Conservation (phyloP, 2,797 vertebrate species). For the Trachurus trachurus region DNA sequence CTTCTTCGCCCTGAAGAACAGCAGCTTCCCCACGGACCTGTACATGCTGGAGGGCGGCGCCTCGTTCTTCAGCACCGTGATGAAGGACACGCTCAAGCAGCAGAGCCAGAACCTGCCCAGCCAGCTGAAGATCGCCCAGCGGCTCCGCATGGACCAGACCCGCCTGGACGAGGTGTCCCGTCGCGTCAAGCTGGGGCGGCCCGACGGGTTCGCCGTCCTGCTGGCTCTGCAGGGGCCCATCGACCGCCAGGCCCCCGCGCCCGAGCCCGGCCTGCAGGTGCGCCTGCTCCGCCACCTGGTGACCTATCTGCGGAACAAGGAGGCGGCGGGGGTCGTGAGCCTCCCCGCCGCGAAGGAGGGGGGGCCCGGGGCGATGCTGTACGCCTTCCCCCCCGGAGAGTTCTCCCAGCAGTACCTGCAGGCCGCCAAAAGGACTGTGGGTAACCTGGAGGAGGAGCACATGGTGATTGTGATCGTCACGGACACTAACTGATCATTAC, state of each 20-base stretch:
- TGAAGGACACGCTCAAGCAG: slow-evolving; percentile 87
- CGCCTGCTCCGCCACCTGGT: slow-evolving; percentile 97
- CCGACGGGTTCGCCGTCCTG: slow-evolving; percentile 93
- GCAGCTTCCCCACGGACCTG: slow-evolving; percentile 97
- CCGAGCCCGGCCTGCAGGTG: slow-evolving; percentile 93
- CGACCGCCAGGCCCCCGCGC: slow-evolving; percentile 84
- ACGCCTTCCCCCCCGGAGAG: slow-evolving; percentile 97
- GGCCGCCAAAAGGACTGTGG: slow-evolving; percentile 92
- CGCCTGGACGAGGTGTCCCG: slow-evolving; percentile 97
- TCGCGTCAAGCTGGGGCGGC: slow-evolving; percentile 93
- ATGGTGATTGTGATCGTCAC: slow-evolving; percentile 96
- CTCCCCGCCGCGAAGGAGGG: slow-evolving; percentile 92
- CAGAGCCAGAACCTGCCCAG: slow-evolving; percentile 84
- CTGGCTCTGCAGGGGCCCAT: slow-evolving; percentile 92
- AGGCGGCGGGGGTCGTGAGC: slow-evolving; percentile 97
- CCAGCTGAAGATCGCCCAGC: slow-evolving; percentile 98
- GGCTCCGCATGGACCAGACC: slow-evolving; percentile 96
- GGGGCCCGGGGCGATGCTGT: slow-evolving; percentile 94
- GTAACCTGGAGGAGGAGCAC: slow-evolving; percentile 96
- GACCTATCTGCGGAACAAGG: slow-evolving; percentile 99
- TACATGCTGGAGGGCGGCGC: slow-evolving; percentile 95
- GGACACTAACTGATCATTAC: slow-evolving; percentile 85
- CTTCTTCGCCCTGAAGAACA: slow-evolving; percentile 97
- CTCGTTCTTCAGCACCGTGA: slow-evolving; percentile 88
- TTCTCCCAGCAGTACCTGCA: slow-evolving; percentile 98